Conservation (phyloP, 2,797 vertebrate genomes). For the Pantherophis vulpinus region DNA sequence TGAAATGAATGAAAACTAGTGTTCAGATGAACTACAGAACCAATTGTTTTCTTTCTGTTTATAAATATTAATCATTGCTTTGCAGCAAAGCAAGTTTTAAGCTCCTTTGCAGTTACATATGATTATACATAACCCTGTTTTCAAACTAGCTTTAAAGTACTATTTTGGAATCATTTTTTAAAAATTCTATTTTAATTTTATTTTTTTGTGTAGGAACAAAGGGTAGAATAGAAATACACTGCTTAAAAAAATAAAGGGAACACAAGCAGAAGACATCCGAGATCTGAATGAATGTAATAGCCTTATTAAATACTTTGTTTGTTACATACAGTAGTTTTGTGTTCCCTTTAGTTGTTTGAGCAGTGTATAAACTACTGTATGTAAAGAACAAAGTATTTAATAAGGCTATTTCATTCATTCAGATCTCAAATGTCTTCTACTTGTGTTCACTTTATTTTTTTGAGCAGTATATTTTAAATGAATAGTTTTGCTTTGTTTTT, state of each 20-base stretch:
- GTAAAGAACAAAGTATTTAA: no score
- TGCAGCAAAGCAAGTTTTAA: rapidly evolving
- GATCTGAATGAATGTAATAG: no score
- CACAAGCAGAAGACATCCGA: no score
- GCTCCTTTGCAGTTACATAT: rapidly evolving
- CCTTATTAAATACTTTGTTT: no score
- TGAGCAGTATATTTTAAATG: neutral
- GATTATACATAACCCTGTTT: neutral
- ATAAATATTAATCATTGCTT: neutral
- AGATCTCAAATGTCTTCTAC: no score
- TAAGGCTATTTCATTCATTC: no score
- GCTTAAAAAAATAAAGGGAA: no score
- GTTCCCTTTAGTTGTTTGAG: no score
- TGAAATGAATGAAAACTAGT: neutral
- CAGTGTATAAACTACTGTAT: no score
- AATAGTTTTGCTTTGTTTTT: neutral
- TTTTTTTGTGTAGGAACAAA: neutral
- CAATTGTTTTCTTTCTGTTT: neutral
- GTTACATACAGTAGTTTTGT: no score
- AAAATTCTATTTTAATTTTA: neutral
- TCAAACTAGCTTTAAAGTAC: rapidly evolving
- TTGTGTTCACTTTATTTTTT: no score
- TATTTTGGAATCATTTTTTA: neutral
- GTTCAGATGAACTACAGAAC: neutral
- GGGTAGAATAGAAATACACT: neutral